Evolutionary conservation across 2,797 vertebrate species (phyloP).

Genomic region (Spondyliosoma cantharus): DNA sequence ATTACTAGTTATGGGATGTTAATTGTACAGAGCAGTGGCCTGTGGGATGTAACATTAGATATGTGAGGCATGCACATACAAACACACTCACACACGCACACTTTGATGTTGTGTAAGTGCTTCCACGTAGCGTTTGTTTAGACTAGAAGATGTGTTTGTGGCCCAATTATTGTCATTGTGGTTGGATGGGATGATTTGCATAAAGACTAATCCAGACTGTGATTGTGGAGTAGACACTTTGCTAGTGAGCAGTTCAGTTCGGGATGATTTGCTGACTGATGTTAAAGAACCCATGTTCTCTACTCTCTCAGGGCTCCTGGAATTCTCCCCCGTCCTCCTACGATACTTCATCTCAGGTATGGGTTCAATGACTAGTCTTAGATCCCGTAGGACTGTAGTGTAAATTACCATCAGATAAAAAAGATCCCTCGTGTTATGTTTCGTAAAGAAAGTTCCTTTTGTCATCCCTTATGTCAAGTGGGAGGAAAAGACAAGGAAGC

Average conservation of each 20-base stretch:
- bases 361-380: slow-evolving; percentile 52
- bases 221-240: slow-evolving; percentile 42
- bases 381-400: slow-evolving; percentile 43
- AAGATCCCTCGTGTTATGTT: slow-evolving; percentile 36
- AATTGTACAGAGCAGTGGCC: slow-evolving; percentile 73
- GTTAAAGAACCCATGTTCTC: slow-evolving; percentile 70
- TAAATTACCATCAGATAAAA: slow-evolving; percentile 35
- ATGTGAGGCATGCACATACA: slow-evolving; percentile 18
- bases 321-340: slow-evolving; percentile 81
- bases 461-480: slow-evolving; percentile 62
- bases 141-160: slow-evolving; percentile 55
- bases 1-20: slow-evolving; percentile 76
- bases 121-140: slow-evolving; percentile 48
- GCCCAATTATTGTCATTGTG: slow-evolving; percentile 43
- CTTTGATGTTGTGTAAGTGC: slow-evolving; percentile 30
- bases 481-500: slow-evolving; percentile 65
- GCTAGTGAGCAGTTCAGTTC: slow-evolving; percentile 29
- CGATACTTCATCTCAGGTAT: slow-evolving; percentile 85
- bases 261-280: slow-evolving; percentile 49
- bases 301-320: slow-evolving; percentile 82
- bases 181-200: slow-evolving; percentile 43
- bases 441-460: slow-evolving; percentile 54
- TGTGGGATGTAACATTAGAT: slow-evolving; percentile 66
- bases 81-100: neutral
- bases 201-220: slow-evolving; percentile 45